Base-by-base conservation (phyloP, 2,888 invertebrate species). In the Acleris cristana region DNA sequence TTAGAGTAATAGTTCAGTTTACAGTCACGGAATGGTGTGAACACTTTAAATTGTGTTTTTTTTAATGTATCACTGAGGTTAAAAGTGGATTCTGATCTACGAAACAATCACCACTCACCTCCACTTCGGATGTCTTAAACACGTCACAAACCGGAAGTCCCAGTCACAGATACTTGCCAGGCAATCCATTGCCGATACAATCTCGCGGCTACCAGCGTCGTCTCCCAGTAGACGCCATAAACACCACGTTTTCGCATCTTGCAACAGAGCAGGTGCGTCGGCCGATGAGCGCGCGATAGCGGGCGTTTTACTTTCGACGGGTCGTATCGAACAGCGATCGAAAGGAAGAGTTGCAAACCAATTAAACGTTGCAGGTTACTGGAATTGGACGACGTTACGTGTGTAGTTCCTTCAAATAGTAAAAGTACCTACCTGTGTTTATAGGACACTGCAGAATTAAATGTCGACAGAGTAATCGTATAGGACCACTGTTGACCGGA, bases 281-380 rank as follows among this genome's bases (percentile, higher is more conserved):
- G 21, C 21, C 69, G 71, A 61, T 64, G 45, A 26, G 52, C 21
- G 12, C 18, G 4, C 8, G 65, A 61, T 57, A 63, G 51, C 45
- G 21, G 51, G 12, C 23, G 34, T 34, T 23, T 56, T 48, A 63
- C 67, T 71, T 71, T 67, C 67, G 56, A 65, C 48, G 48, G n/a
- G n/a, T 65, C 61, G 30, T 53, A 52, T 44, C 56, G 56, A 48
- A 45, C 8, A 16, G 23, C 40, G 16, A 59, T 57, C 53, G 45
- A 53, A 18, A 65, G 49, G 59, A 65, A 59, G 57, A 57, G 34
- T 60, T 49, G 44, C 26, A 40, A 57, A 57, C 49, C 59, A 65
- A 60, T 65, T 59, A 60, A 55, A 40, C 18, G 45, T 45, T 16
- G 54, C 53, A 40, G 14, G 40, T 52, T 21, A 53, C 34, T 53